Percentiles rank a stretch among this genome's conserved stretches.
Evolutionary conservation across 2,113 vertebrate genomes (phyloP).

Genomic region (Microtus richardsoni): DNA sequence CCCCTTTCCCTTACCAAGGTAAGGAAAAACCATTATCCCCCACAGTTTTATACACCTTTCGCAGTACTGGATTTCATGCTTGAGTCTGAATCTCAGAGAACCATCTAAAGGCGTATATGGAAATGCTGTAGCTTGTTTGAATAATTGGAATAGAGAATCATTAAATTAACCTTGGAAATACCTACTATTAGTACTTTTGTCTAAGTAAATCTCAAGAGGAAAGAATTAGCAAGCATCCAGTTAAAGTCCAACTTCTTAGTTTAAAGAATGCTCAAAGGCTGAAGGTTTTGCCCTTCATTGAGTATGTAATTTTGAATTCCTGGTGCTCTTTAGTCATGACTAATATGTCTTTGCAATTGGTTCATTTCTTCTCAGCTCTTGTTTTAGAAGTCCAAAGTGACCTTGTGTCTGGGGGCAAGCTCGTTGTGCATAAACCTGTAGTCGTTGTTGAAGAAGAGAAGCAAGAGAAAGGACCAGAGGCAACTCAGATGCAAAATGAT

Average conservation of each 20-base stretch:
- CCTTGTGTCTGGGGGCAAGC: slow-evolving; percentile 68
- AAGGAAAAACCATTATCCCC: neutral
- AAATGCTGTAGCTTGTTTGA: slow-evolving; percentile 4
- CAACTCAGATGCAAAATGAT: slow-evolving; percentile 60
- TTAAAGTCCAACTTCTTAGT: neutral
- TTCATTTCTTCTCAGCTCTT: slow-evolving; percentile 58
- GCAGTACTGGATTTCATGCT: neutral
- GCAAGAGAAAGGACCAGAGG: slow-evolving; percentile 46
- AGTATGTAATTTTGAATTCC: neutral
- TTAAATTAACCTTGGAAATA: slow-evolving; percentile 20
- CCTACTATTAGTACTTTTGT: slow-evolving; percentile 29
- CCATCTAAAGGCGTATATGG: neutral
- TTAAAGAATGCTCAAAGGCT: neutral
- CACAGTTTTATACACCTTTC: neutral
- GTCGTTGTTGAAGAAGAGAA: slow-evolving; percentile 59
- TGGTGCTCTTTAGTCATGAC: neutral
- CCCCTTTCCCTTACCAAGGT: neutral
- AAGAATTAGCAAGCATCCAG: slow-evolving; percentile 8
- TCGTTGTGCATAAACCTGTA: slow-evolving; percentile 57
- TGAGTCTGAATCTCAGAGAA: neutral
- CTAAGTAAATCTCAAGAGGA: slow-evolving; percentile 2
- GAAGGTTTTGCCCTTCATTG: neutral
- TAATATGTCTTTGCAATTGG: slow-evolving; percentile 6
- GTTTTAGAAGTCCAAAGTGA: slow-evolving; percentile 73
- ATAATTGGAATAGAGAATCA: slow-evolving; percentile 7